Base-by-base conservation (phyloP, 2,113 vertebrate species). In the Phasianus colchicus region DNA sequence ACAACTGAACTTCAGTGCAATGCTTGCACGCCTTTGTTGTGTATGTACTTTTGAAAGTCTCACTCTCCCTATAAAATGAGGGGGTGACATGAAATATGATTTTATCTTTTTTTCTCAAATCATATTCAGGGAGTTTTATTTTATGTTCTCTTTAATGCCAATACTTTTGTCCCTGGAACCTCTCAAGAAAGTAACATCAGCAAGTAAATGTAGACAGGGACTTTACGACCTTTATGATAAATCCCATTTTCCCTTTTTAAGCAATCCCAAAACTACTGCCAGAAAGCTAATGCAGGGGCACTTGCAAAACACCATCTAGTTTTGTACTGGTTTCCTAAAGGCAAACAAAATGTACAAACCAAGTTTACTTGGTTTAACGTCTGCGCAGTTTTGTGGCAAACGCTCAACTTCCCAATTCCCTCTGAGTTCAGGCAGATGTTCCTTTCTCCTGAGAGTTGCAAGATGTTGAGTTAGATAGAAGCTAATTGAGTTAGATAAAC, bases 131-230 rank as follows among this genome's bases (percentile, higher is more conserved):
- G 55, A 96, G 32, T 89, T 95, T 91, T 87, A 86, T 86, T 67
- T 66, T 77, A 83, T 48, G 40, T 30, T 81, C 10, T 73, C 92
- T 90, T 52, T 79, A 96, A 94, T 83, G 83, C 36, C 47, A 82
- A 29, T 60, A 82, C 55, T 96, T 96, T 90, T 92, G 60, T 81
- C 36, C 86, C 91, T 90, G 78, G 88, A 96, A 95, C 86, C 90
- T 96, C 76, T 95, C 86, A 80, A 86, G 76, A 87, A 92, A 94
- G 87, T 95, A 92, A 92, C 90, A 89, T 89, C 71, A 90, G 88
- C 76, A 95, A 92, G 90, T 84, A 95, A 96, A 94, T 4, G 89
- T 88, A 94, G 85, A 67, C 83, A 95, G 87, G 88, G 81, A 76
- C 91, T 97, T 96, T 91, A 69, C 40, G 90, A 11, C 19, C 40